phyloP scores from a whole-genome alignment of 2,797 vertebrate genomes.

The Eupleurogrammus muticus region DNA sequence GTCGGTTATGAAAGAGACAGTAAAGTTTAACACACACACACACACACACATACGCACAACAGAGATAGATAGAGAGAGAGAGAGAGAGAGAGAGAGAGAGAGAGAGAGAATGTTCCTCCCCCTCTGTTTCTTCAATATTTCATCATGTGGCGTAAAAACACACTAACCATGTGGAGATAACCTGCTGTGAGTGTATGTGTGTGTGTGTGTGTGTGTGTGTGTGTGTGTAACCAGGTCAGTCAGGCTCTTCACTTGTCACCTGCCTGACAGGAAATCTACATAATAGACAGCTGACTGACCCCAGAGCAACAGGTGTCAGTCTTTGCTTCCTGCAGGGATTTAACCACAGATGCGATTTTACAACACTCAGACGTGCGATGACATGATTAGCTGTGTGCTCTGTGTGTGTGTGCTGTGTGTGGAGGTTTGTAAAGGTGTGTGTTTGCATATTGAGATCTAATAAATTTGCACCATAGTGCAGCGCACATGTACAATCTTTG shows the following conservation, averaged over 20 bases:
- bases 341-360: constrained; percentile 3
- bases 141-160: constrained; percentile 77
- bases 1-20: constrained; percentile 82
- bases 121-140: constrained; percentile 81
- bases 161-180: constrained; percentile 74
- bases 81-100: constrained; percentile 2
- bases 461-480: no score
- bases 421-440: no score
- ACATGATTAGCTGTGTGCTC: no score
- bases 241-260: constrained; percentile 51
- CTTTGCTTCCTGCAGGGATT: constrained; percentile 41
- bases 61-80: background rate
- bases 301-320: constrained; percentile 44
- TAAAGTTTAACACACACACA: constrained; percentile 70
- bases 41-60: constrained; percentile 8
- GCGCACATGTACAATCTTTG: no score
- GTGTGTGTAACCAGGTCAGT: constrained; percentile 59
- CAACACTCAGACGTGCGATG: constrained; percentile 1
- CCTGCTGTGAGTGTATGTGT: constrained; percentile 58
- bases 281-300: constrained; percentile 55
- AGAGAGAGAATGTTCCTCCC: constrained; percentile 40
- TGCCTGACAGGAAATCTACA: constrained; percentile 41
- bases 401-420: background rate
- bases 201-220: constrained; percentile 1
- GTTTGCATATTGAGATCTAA: no score